Evolutionary conservation across 2,888 invertebrate genomes (phyloP).

Genomic region (Rhagonycha fulva): DNA sequence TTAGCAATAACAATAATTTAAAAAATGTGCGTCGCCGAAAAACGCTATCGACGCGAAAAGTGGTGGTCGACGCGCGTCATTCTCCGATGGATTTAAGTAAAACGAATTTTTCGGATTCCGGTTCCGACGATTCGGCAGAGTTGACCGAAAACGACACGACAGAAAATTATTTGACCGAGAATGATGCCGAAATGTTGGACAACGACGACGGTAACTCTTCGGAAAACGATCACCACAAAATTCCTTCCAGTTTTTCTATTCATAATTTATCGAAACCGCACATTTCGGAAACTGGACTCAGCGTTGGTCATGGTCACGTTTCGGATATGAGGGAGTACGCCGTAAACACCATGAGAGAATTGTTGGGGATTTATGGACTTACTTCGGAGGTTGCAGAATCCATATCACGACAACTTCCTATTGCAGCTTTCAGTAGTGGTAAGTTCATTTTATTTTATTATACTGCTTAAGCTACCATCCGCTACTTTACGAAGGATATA

Average conservation of each 20-base stretch:
- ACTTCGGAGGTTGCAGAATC: constrained; percentile 73
- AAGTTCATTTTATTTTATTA: constrained; percentile 42
- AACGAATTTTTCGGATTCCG: constrained; percentile 48
- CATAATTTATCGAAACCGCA: constrained; percentile 54
- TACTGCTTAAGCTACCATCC: no score
- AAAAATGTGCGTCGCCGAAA: constrained; percentile 47
- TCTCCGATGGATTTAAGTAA: constrained; percentile 51
- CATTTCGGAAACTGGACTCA: constrained; percentile 42
- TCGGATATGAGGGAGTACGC: constrained; percentile 76
- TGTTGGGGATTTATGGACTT: constrained; percentile 76
- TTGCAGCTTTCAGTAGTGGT: constrained; percentile 72
- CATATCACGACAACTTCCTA: constrained; percentile 69
- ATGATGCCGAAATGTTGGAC: constrained; percentile 38
- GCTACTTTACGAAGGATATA: no score
- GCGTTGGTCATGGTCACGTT: constrained; percentile 43
- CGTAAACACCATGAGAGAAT: constrained; percentile 78
- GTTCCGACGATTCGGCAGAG: constrained; percentile 41
- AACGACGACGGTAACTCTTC: constrained; percentile 30
- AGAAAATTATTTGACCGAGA: constrained; percentile 50
- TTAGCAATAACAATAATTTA: constrained; percentile 48
- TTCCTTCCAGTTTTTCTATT: constrained; percentile 52
- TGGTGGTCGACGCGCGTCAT: constrained; percentile 43
- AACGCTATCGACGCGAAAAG: constrained; percentile 44
- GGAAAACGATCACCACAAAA: constrained; percentile 40
- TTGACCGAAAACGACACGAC: constrained; percentile 53